phyloP scores from a whole-genome alignment of 2,797 vertebrate genomes.

The Eulemur albifrons region DNA sequence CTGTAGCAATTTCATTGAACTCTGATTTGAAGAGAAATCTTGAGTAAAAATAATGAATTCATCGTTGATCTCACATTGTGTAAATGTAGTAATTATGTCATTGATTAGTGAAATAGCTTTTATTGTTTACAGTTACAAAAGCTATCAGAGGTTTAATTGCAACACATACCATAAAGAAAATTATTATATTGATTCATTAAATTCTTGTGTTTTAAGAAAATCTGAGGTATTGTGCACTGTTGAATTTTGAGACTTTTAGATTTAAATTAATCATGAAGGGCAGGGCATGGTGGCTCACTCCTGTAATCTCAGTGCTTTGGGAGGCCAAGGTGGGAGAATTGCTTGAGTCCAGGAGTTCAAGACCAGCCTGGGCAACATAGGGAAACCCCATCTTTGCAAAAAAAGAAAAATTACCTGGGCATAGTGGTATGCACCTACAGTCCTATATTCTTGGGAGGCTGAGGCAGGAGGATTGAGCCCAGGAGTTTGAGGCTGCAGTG shows the following conservation, averaged over 20 bases:
- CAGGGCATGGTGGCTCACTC: too few species aligned
- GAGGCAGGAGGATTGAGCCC: not conserved
- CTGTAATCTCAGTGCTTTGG: too few species aligned
- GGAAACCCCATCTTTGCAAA: too few species aligned
- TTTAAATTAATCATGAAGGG: slow-evolving; percentile 23
- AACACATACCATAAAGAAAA: not conserved
- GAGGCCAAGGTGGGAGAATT: too few species aligned
- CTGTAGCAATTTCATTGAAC: not conserved
- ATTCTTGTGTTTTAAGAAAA: slow-evolving; percentile 48
- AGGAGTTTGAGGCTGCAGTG: not conserved
- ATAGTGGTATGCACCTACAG: not conserved
- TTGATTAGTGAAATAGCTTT: not conserved
- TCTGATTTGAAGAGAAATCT: slow-evolving; percentile 16
- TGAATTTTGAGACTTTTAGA: not conserved
- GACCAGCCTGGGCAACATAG: too few species aligned
- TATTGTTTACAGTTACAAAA: not conserved
- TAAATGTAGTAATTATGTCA: not conserved
- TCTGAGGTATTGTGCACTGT: not conserved
- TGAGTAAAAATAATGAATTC: not conserved
- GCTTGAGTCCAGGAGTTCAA: too few species aligned
- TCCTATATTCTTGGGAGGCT: not conserved
- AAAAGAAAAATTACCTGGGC: not conserved
- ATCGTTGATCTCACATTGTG: not conserved
- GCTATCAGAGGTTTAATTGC: not conserved
- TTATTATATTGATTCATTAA: not conserved